Percentiles rank a stretch among this genome's conserved stretches.
Conservation (phyloP, 2,113 vertebrate genomes). For the Fregetta grallaria region DNA sequence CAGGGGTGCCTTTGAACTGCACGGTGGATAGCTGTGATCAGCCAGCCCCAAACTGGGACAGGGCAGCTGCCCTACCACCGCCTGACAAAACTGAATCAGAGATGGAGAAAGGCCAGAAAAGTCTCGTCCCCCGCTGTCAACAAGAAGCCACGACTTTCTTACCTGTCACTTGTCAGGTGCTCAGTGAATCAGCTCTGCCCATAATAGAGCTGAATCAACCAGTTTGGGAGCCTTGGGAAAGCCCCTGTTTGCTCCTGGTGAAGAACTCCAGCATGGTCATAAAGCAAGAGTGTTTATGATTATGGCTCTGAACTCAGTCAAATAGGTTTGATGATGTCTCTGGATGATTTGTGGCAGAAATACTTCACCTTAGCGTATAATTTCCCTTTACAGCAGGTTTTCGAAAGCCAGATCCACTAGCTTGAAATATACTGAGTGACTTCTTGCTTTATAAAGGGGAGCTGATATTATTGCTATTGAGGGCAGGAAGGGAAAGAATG, state of each 20-base stretch:
- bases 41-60: neutral
- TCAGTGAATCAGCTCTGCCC: neutral
- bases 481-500: neutral
- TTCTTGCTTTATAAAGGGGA: neutral
- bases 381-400: slow-evolving; percentile 33
- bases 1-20: neutral
- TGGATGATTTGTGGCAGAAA: slow-evolving; percentile 15
- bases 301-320: slow-evolving; percentile 16
- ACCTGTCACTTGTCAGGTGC: neutral
- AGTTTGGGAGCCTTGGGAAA: neutral
- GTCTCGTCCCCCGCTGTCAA: fast-evolving
- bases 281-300: slow-evolving; percentile 49
- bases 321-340: neutral
- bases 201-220: neutral
- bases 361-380: slow-evolving; percentile 37
- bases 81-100: neutral
- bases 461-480: neutral
- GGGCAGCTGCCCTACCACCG: neutral
- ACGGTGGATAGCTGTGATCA: neutral
- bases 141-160: neutral
- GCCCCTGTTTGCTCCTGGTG: neutral
- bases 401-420: neutral
- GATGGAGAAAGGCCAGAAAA: neutral
- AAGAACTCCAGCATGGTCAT: neutral
- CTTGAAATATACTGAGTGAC: neutral